phyloP scores from a whole-genome alignment of 2,113 vertebrate genomes.

The Poeciliopsis turrubarensis region DNA sequence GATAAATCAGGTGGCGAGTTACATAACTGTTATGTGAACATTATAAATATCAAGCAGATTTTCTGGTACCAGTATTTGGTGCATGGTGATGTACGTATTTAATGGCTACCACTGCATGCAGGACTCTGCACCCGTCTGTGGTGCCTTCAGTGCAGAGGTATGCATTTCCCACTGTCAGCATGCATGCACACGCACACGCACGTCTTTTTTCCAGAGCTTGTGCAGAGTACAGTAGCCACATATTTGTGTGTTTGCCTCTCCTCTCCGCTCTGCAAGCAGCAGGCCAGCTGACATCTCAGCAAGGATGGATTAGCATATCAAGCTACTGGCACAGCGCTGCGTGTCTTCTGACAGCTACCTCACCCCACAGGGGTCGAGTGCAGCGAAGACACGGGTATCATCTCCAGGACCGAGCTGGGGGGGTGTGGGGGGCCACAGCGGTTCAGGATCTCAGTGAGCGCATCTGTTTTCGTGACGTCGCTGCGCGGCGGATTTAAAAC shows the following conservation, averaged over 20 bases:
- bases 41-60: conserved; percentile 19
- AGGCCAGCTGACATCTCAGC: conserved; percentile 70
- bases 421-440: no score
- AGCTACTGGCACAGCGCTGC: conserved; percentile 60
- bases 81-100: neutral
- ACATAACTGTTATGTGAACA: conserved; percentile 34
- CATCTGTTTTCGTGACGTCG: conserved; percentile 4
- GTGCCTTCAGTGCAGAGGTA: neutral
- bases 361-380: conserved; percentile 46
- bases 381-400: conserved; percentile 48
- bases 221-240: conserved; percentile 14
- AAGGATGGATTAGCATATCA: conserved; percentile 73
- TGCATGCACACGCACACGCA: no score
- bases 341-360: conserved; percentile 63
- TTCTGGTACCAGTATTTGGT: neutral
- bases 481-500: conserved; percentile 7
- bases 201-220: neutral
- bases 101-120: neutral
- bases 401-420: conserved; percentile 24
- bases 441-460: conserved; percentile 28
- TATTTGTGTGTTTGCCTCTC: conserved; percentile 21
- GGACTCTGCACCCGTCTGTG: neutral
- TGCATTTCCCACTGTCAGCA: neutral
- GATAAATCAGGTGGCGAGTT: conserved; percentile 16
- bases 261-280: conserved; percentile 58